Evolutionary conservation across 2,113 vertebrate genomes (phyloP), one percentile per base, ranked within the genome.

Genomic region (Salvelinus namaycush): DNA sequence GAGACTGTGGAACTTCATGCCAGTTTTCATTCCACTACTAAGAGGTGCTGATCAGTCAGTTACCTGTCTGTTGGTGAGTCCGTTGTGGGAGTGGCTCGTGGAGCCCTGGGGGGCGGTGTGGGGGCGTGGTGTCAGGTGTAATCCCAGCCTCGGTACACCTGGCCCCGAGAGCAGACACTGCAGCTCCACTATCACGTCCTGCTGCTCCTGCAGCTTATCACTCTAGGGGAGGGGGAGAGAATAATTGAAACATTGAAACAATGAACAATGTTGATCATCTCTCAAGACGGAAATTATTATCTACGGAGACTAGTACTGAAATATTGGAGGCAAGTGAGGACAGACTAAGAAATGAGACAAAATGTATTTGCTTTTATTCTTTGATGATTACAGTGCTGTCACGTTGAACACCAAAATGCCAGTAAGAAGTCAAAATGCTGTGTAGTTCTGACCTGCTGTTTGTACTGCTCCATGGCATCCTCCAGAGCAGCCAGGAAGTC

Each of bases 391-490:
- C 39, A 44, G 39, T 44, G 39, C 39, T 44, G 39, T 44, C 39
- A 44, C 12, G 39, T 44, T 44, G 39, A 44, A 44, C 9, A 44
- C 39, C 2, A 44, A 44, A 44, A 44, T 11, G 9, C 9, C 39
- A 44, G 39, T 11, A 12, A 44, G 39, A 44, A 11, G 9, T 44
- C 12, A 9, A 34, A 18, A 27, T 20, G 54, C 6, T 59, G 11
- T 31, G 51, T 8, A 22, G 34, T 3, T 48, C 76, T 70, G 57
- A 99, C 97, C 96, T 99, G 97, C 83, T 96, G 93, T 72, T 97
- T 99, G 86, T 99, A 98, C 74, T 98, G 97, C 75, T 99, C 97
- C 97, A 99, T 99, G 44, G 98, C 97, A 27, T 99, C 98, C 82
- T 99, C 97, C 72, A 99, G 87, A 0, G 97, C 97, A 2, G 97